Evolutionary conservation across 2,888 invertebrate species (phyloP).

Genomic region (Hipparchia semele): DNA sequence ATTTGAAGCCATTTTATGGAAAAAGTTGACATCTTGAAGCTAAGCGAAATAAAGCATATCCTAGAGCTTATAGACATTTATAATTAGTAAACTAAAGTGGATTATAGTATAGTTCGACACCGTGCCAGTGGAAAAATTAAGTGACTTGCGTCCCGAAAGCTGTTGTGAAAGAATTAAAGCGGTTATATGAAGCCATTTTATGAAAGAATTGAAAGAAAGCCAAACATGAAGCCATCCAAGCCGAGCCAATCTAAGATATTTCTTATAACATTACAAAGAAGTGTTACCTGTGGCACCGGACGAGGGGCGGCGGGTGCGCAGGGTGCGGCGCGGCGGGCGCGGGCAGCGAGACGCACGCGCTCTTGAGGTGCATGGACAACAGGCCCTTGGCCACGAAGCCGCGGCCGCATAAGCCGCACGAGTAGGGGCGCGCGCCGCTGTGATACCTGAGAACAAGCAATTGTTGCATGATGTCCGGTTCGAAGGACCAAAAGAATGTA

Average conservation of each 20-base stretch:
- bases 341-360: slow-evolving; percentile 56
- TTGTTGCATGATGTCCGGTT: not conserved
- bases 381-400: slow-evolving; percentile 85
- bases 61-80: no score
- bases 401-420: slow-evolving; percentile 82
- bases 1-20: no score
- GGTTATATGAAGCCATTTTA: no score
- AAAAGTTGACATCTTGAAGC: no score
- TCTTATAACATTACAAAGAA: no score
- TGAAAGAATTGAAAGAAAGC: no score
- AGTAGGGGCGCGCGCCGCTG: slow-evolving; percentile 84
- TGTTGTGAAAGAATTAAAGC: no score
- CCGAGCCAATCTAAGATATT: no score
- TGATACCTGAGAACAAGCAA: slow-evolving; percentile 69
- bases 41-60: not conserved
- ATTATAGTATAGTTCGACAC: no score
- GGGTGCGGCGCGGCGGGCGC: slow-evolving; percentile 15
- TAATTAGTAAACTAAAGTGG: no score
- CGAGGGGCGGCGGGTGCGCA: not conserved
- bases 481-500: not conserved
- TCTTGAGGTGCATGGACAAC: slow-evolving; percentile 84
- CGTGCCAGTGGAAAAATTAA: no score
- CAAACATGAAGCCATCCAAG: not conserved
- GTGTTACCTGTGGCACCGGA: not conserved
- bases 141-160: no score